Conservation (phyloP, 2,888 invertebrate species). For the Nemoura dubitans region DNA sequence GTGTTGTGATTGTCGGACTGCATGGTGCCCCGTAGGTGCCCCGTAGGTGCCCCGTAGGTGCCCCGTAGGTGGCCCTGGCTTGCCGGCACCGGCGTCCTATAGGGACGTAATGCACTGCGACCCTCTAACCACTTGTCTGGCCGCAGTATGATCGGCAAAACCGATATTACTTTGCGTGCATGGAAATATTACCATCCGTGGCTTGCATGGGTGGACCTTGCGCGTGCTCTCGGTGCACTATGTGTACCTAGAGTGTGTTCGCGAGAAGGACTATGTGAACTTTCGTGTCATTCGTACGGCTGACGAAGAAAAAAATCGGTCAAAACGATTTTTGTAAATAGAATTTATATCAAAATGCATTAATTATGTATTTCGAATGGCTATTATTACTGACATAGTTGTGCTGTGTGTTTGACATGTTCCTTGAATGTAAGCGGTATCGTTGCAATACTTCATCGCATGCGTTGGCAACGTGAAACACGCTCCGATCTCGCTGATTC, state of each 20-base stretch:
- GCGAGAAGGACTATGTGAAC: background rate
- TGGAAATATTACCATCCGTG: background rate
- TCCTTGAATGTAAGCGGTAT: background rate
- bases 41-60: no score
- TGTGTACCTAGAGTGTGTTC: background rate
- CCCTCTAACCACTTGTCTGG: background rate
- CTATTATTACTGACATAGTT: background rate
- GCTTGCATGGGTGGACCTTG: background rate
- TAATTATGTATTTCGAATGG: background rate
- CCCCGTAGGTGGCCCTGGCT: no score
- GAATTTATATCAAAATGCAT: background rate
- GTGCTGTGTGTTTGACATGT: background rate
- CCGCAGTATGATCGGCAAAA: background rate
- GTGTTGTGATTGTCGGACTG: background rate
- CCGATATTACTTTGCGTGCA: background rate
- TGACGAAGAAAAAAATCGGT: background rate
- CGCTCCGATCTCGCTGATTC: background rate
- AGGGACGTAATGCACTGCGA: background rate
- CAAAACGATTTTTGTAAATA: background rate
- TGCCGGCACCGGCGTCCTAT: no score
- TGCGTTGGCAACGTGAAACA: background rate
- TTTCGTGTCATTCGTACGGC: background rate
- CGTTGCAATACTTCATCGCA: background rate
- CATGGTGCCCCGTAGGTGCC: background rate
- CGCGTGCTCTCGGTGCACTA: background rate